Conservation (phyloP, 1,140 invertebrate genomes). For the Formica selysi region DNA sequence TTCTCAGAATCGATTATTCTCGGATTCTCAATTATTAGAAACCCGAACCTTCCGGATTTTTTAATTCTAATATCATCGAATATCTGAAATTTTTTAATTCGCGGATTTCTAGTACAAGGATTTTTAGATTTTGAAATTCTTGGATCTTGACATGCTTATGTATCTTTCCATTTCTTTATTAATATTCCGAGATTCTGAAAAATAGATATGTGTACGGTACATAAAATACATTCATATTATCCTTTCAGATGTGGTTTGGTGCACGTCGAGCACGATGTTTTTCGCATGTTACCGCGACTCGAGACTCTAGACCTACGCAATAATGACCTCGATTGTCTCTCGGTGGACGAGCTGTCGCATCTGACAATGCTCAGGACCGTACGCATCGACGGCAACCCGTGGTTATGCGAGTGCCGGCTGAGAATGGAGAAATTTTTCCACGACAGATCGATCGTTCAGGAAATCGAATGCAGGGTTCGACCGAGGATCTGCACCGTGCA, state of each 20-base stretch:
- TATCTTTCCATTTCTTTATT: neutral
- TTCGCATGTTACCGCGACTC: slow-evolving; percentile 66
- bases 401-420: slow-evolving; percentile 76
- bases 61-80: neutral
- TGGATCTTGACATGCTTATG: neutral
- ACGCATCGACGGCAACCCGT: slow-evolving; percentile 77
- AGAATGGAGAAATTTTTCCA: slow-evolving; percentile 70
- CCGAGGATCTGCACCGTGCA: slow-evolving; percentile 8
- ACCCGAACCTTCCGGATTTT: neutral
- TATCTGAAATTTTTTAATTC: neutral
- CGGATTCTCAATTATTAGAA: neutral
- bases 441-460: slow-evolving; percentile 65
- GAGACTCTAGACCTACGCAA: slow-evolving; percentile 76
- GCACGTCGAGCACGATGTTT: slow-evolving; percentile 76
- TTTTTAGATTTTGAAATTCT: neutral
- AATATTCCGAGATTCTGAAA: neutral
- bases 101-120: neutral
- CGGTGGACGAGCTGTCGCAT: slow-evolving; percentile 68
- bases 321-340: slow-evolving; percentile 79
- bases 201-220: neutral
- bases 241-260: slow-evolving; percentile 70
- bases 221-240: neutral
- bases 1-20: neutral
- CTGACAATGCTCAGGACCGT: slow-evolving; percentile 68
- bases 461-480: slow-evolving; percentile 30